These are phyloP conservation scores for Ellobium chinense DNA, from an alignment of 2,888 invertebrate species.

Conservation along the genomic window DNA sequence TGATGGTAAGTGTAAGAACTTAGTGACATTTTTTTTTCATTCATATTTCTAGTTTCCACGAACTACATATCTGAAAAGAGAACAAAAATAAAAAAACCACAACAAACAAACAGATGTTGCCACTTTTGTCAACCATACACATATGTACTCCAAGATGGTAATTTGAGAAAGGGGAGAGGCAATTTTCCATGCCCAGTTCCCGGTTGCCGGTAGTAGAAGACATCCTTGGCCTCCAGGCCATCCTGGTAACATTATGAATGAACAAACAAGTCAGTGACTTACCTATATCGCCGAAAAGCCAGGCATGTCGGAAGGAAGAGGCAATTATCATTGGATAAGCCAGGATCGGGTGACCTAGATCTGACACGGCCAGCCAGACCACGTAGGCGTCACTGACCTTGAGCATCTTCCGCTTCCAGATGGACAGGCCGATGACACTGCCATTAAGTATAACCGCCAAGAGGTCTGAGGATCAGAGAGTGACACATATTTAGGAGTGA, in stretches of 20 bases:
- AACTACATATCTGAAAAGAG: too few relatives aligned
- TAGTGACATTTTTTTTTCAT: too few relatives aligned
- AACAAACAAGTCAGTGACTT: slow-evolving; percentile 14
- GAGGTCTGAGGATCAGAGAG: slow-evolving; percentile 33
- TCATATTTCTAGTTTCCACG: too few relatives aligned
- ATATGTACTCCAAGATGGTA: too few relatives aligned
- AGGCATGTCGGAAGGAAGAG: slow-evolving; percentile 48
- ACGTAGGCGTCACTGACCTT: slow-evolving; percentile 47
- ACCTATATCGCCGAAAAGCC: slow-evolving; percentile 52
- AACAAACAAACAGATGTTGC: too few relatives aligned
- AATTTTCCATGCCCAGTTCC: too few relatives aligned
- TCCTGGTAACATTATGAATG: background rate
- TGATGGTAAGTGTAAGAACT: too few relatives aligned
- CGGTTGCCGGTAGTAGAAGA: background rate
- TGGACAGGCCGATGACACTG: slow-evolving; percentile 41
- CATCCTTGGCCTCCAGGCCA: too few relatives aligned
- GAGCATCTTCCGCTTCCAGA: slow-evolving; percentile 41
- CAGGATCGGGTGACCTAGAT: slow-evolving; percentile 53
- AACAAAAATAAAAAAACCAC: too few relatives aligned
- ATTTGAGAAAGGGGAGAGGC: too few relatives aligned
- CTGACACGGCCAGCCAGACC: slow-evolving; percentile 44
- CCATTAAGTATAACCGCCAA: slow-evolving; percentile 42
- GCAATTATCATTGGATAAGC: slow-evolving; percentile 53
- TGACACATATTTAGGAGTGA: background rate
- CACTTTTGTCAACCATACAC: too few relatives aligned